Evolutionary conservation across 2,113 vertebrate genomes (phyloP).

Genomic region (Cephalopholis sonnerati): DNA sequence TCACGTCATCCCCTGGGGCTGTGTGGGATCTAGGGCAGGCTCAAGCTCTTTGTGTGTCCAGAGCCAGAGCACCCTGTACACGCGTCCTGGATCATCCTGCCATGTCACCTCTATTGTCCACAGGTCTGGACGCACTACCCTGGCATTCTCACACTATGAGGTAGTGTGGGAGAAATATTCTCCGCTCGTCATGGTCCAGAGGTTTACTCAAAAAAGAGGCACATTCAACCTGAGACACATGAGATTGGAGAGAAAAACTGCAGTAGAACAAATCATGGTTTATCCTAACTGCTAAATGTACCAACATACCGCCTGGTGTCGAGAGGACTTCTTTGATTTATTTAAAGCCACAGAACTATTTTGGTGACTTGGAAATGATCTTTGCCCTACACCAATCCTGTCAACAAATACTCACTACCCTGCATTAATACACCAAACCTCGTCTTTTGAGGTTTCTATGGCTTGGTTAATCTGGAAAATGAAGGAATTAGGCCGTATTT

Average conservation of each 20-base stretch:
- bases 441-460: constrained; percentile 23
- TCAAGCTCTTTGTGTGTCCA: constrained; percentile 64
- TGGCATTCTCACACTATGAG: constrained; percentile 74
- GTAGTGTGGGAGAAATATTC: constrained; percentile 64
- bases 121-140: constrained; percentile 61
- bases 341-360: constrained; percentile 22
- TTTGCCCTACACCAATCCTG: constrained; percentile 1
- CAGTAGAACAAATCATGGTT: neutral
- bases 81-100: constrained; percentile 69
- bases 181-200: constrained; percentile 44
- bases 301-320: neutral
- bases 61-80: constrained; percentile 68
- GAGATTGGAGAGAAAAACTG: neutral
- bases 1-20: constrained; percentile 70
- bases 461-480: constrained; percentile 25
- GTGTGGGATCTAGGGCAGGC: constrained; percentile 77
- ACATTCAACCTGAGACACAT: constrained; percentile 1
- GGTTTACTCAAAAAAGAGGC: constrained; percentile 11
- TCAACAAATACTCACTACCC: constrained; percentile 9
- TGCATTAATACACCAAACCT: constrained; percentile 18
- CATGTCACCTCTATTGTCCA: constrained; percentile 75
- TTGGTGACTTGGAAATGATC: constrained; percentile 1
- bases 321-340: constrained; percentile 12
- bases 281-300: neutral
- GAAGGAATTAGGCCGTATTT: neutral